A percentile compares a stretch with the other conserved stretches of the same genome.
phyloP scores from a whole-genome alignment of 2,113 vertebrate genomes.

The Theristicus caerulescens region DNA sequence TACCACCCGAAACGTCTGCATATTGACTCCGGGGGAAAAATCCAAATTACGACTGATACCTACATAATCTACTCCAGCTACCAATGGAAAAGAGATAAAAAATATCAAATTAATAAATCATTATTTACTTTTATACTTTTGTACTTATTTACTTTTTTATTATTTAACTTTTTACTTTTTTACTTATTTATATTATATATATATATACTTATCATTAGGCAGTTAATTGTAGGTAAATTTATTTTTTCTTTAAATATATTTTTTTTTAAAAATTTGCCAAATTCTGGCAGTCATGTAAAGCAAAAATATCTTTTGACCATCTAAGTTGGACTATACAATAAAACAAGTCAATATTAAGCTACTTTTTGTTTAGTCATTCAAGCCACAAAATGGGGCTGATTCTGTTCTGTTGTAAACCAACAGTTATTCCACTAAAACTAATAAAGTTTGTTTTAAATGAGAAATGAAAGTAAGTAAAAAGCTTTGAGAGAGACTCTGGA shows the following conservation, averaged over 20 bases:
- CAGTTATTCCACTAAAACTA: background rate
- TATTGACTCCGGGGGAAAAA: slow-evolving; percentile 88
- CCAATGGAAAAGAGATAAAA: background rate
- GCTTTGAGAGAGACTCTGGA: background rate
- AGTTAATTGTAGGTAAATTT: background rate
- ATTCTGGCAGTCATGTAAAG: background rate
- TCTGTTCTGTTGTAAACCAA: background rate
- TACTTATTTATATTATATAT: too few species aligned
- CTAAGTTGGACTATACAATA: background rate
- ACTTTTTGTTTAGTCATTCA: background rate
- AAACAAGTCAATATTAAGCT: background rate
- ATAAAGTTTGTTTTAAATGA: background rate
- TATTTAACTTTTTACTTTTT: too few species aligned
- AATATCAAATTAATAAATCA: background rate
- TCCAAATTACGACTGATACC: slow-evolving; percentile 92
- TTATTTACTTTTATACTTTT: background rate
- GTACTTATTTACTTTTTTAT: too few species aligned
- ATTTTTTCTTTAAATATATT: background rate
- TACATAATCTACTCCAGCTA: slow-evolving; percentile 92
- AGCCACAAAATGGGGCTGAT: background rate
- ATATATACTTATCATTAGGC: background rate
- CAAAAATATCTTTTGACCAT: background rate
- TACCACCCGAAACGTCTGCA: slow-evolving; percentile 84
- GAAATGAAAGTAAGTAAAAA: background rate
- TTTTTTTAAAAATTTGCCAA: background rate